Percentiles rank a stretch among this genome's conserved stretches.
Conservation (phyloP, 2,113 vertebrate genomes). For the Barnardius zonarius region DNA sequence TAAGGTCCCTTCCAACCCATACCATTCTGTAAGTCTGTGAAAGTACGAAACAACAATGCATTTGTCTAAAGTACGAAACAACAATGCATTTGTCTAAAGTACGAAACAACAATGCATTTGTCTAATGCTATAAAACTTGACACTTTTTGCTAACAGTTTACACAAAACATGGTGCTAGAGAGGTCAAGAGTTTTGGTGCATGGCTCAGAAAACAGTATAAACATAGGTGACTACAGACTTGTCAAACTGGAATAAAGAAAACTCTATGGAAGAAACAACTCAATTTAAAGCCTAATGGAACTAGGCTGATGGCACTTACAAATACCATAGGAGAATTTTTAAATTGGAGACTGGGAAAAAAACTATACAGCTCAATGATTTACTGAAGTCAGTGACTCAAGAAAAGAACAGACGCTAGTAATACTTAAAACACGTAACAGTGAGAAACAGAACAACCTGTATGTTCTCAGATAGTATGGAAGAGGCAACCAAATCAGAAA, state of each 20-base stretch:
- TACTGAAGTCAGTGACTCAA: neutral
- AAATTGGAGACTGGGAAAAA: neutral
- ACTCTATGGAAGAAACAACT: neutral
- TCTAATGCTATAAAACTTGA: neutral
- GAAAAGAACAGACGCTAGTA: neutral
- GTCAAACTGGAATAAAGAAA: neutral
- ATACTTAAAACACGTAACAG: neutral
- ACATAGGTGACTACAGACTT: neutral
- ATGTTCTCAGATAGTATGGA: neutral
- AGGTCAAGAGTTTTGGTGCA: neutral
- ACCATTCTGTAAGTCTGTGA: neutral
- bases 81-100: fast-evolving
- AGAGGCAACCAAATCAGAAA: neutral
- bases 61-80: neutral
- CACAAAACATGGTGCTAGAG: neutral
- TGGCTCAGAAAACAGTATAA: neutral
- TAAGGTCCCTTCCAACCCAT: neutral
- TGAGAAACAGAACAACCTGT: neutral
- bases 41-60: neutral
- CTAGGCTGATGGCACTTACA: neutral
- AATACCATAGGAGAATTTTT: neutral
- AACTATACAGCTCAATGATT: neutral
- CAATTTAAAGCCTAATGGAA: neutral
- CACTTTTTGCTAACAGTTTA: neutral
- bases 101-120: neutral